Evolutionary conservation across 2,113 vertebrate genomes (phyloP), one percentile per base, ranked within the genome.

Genomic region (Phrynocephalus versicolor): DNA sequence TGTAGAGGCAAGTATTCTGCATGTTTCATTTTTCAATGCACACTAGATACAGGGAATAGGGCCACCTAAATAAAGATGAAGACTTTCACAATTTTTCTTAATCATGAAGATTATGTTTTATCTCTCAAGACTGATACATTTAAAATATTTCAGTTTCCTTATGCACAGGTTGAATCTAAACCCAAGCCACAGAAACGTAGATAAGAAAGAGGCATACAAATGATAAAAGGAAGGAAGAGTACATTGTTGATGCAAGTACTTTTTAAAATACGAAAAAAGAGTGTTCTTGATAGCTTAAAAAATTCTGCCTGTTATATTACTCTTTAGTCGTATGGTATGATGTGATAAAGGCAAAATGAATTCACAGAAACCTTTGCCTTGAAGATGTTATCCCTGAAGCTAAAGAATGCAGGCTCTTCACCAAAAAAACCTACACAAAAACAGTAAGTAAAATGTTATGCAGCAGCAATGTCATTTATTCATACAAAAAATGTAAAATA

Each of bases 161-260:
- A 3, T 82, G 0, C 76, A 83, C n/a, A 33, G 58, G n/a, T 0
- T 5, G 35, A 91, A 91, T 77, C 23, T 87, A 69, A 93, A 86
- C 57, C n/a, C n/a, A 79, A 37, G 13, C 18, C 72, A 51, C 79
- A 85, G 41, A 82, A 30, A 73, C 70, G 84, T 0, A 76, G 82
- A 73, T 65, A 1, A 86, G 85, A 90, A 88, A 67, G 87, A 89
- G 81, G 58, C 18, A 82, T 21, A 88, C 58, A 86, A 77, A 88
- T 85, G 91, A 80, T 81, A 85, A 88, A 91, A 89, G 41, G 74
- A 35, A 71, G 58, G 2, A 25, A 85, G 81, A 16, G 89, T 71
- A 88, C 88, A 79, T 76, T 83, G 79, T 87, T 91, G 9, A 89
- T 79, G 65, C 84, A 83, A 84, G 60, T 60, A 91, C 88, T 71